Base-by-base conservation (phyloP, 2,888 invertebrate species). In the Dynastes grantii region DNA sequence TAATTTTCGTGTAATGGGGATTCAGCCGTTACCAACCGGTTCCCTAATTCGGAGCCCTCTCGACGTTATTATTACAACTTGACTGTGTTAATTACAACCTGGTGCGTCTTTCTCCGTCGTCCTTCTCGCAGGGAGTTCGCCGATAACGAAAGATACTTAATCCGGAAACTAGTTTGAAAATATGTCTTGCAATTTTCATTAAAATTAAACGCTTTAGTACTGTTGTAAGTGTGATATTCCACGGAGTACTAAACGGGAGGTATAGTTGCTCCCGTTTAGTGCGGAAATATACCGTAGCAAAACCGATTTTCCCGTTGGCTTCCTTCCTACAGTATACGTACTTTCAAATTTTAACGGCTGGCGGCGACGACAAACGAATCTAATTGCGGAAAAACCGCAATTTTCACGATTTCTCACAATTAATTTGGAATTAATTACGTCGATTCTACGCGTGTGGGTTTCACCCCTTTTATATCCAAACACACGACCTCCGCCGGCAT, bases 1-100 rank as follows among this genome's bases (percentile, higher is more conserved):
- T 84, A 85, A 85, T 85, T 85, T 84, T 81, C 83, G 81, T 84
- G 83, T 85, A 85, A 85, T 83, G 83, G 83, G 83, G 82, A 82
- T 79, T 80, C 67, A 82, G 82, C 83, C 83, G 83, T 84, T 84
- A 84, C 83, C 81, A 81, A 84, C 83, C 81, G 81, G 45, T 45
- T 82, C 83, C 84, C 83, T 84, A 85, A 84, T 85, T 85, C 81
- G 82, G 81, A 81, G 79, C 82, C 83, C 80, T 81, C 81, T 79
- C 16, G 53, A 82, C 81, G 83, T 84, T 84, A 85, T 84, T 84
- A 83, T 84, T 84, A 83, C 83, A 84, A 85, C 84, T 83, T 80
- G 84, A 82, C 84, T 83, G 84, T 83, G 84, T 84, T 84, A 84
- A 84, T 85, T 85, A 82, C 84, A 83, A 78, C 79, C 80, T n/a